Evolutionary conservation across 2,113 vertebrate species (phyloP), one percentile per base, ranked within the genome.

Genomic region (Spea bombifrons): DNA sequence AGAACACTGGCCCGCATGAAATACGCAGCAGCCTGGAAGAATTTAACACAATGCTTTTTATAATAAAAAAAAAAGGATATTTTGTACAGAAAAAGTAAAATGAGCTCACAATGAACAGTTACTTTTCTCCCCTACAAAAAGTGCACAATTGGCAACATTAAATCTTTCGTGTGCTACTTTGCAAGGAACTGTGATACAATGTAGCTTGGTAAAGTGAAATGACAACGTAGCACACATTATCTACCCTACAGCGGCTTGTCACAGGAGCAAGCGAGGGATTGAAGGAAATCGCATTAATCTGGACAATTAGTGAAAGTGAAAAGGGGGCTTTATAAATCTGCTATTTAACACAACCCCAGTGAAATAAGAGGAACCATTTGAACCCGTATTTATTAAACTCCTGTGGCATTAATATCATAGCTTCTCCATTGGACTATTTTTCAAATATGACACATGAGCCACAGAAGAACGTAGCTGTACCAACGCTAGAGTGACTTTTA

Each of bases 71-170:
- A 91, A 93, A 91, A 93, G 90, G 93, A 93, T 92, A 95, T 93
- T 91, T 91, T 90, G 90, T 95, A 91, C 90, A 90, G 88, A 94
- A 96, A 97, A 97, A 94, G 92, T 93, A 94, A 95, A 98, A 96
- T 96, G 94, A 97, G 97, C 94, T 96, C 94, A 95, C 93, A 93
- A 94, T 90, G 96, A 98, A 98, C 96, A 95, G 96, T 99, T 98
- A 96, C 95, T 93, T 89, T 96, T 97, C 95, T 91, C 17, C 50
- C 17, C 55, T 68, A 80, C 90, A 94, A 81, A 30, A 89, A 89
- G 91, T 86, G 85, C 89, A 96, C 94, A 97, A 97, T 96, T 91
- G 91, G 93, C 92, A 91, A 95, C 93, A 96, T 94, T 96, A 94
- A 98, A 94, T 92, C 92, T 88, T 91, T 88, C 90, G 85, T 91